Base-by-base conservation (phyloP, 2,888 invertebrate genomes). In the Andricus quercusramuli region DNA sequence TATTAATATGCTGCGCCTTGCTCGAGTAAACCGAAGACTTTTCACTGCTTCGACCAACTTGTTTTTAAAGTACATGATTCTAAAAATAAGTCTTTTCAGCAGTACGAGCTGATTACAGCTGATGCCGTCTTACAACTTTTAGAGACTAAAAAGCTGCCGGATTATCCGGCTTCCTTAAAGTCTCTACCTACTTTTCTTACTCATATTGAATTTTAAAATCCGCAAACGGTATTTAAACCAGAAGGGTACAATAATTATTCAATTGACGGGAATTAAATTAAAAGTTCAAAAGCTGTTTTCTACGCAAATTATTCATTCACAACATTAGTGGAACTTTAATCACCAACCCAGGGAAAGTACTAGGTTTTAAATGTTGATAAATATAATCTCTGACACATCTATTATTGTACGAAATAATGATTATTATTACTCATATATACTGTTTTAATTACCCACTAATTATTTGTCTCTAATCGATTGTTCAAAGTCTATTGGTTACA, bases 1-100 rank as follows among this genome's bases (percentile, higher is more conserved):
- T 74, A 74, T 74, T 74, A 74, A 74, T 74, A 74, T 56, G 56
- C 56, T 32, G n/a, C n/a, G 56, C n/a, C 74, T 51, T 32, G 20
- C 74, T 74, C 29, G 32, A 74, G 74, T 74, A 56, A 56, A 74
- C 56, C 32, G 6, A 74, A 15, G 56, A 74, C 56, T 74, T 74
- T 56, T 74, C 56, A 29, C 74, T 56, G n/a, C 51, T 74, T 56
- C 51, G 13, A 56, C 56, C 56, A 59, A 74, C 56, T 56, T 74
- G 56, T 74, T 59, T 64, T 74, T 74, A 74, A 70, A 74, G 56
- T 74, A 59, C 74, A 74, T 11, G 20, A 41, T 51, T 74, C 56
- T 56, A 56, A 74, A 74, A 74, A 74, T 56, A 56, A 56, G 11
- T 56, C n/a, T 32, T 56, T 74, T 74, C 74, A n/a, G 15, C n/a